Percentiles rank a stretch among this genome's conserved stretches.
phyloP scores from a whole-genome alignment of 35 echinoderm and acorn worm genomes.

The Lytechinus pictus region DNA sequence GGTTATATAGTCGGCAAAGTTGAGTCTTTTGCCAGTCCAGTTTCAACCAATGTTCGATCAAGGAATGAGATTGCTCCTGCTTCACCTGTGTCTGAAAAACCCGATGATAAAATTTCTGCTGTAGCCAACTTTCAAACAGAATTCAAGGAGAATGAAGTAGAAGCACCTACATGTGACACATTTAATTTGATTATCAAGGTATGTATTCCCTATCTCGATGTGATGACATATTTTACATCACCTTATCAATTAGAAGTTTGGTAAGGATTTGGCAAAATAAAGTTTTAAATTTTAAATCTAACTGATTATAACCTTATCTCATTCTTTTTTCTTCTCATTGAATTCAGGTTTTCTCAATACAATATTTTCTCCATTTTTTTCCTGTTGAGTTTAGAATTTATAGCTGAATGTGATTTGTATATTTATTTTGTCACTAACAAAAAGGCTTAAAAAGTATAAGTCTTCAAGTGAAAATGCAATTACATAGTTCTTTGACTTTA shows the following conservation, averaged over 20 bases:
- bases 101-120: not conserved
- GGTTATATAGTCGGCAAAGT: slow-evolving; percentile 26
- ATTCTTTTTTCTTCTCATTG: not conserved
- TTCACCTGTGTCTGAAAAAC: not conserved
- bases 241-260: not conserved
- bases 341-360: too few relatives aligned
- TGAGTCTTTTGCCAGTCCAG: not conserved
- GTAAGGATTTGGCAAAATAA: not conserved
- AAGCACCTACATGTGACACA: not conserved
- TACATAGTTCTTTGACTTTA: too few relatives aligned
- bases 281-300: not conserved
- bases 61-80: not conserved
- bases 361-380: too few relatives aligned
- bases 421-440: too few relatives aligned
- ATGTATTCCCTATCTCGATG: not conserved
- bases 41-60: not conserved
- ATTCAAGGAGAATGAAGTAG: slow-evolving; percentile 9
- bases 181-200: slow-evolving; percentile 38
- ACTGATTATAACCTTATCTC: too few relatives aligned
- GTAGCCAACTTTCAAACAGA: slow-evolving; percentile 26
- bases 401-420: too few relatives aligned
- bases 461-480: too few relatives aligned
- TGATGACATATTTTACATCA: not conserved
- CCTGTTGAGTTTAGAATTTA: too few relatives aligned
- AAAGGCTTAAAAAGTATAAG: too few relatives aligned